Evolutionary conservation across 2,888 invertebrate genomes (phyloP).

Genomic region (Drosophila maculinotata): DNA sequence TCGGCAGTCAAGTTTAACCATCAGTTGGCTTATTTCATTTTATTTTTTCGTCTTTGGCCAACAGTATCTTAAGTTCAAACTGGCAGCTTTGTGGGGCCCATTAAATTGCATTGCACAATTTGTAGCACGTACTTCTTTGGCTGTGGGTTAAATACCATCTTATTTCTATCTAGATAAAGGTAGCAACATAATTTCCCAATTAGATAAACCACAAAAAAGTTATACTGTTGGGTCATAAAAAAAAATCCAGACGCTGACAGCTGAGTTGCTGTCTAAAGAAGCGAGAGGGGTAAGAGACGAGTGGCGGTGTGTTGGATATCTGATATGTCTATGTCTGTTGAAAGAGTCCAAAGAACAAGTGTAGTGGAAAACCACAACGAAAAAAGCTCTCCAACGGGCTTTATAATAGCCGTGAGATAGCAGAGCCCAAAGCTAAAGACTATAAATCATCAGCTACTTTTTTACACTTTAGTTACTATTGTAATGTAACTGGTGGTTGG

Average conservation of each 20-base stretch:
- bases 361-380: slow-evolving; percentile 48
- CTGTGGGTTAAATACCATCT: slow-evolving; percentile 29
- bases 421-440: slow-evolving; percentile 26
- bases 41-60: not conserved
- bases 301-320: slow-evolving; percentile 24
- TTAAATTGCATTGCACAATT: slow-evolving; percentile 32
- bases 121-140: slow-evolving; percentile 41
- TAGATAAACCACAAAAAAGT: slow-evolving; percentile 56
- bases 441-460: slow-evolving; percentile 34
- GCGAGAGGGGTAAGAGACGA: not conserved
- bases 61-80: slow-evolving; percentile 5
- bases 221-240: slow-evolving; percentile 22
- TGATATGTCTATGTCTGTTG: slow-evolving; percentile 26
- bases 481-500: not conserved
- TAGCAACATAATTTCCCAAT: slow-evolving; percentile 62
- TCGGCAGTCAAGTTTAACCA: too few relatives aligned
- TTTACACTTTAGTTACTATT: slow-evolving; percentile 2
- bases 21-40: slow-evolving; percentile 2
- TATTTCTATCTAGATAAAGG: slow-evolving; percentile 29
- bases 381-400: slow-evolving; percentile 19
- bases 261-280: slow-evolving; percentile 3
- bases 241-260: slow-evolving; percentile 17
- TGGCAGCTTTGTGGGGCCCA: not conserved
- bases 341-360: slow-evolving; percentile 43
- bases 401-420: slow-evolving; percentile 59